Conservation (phyloP, 2,888 invertebrate genomes). For the Hymenopus coronatus region DNA sequence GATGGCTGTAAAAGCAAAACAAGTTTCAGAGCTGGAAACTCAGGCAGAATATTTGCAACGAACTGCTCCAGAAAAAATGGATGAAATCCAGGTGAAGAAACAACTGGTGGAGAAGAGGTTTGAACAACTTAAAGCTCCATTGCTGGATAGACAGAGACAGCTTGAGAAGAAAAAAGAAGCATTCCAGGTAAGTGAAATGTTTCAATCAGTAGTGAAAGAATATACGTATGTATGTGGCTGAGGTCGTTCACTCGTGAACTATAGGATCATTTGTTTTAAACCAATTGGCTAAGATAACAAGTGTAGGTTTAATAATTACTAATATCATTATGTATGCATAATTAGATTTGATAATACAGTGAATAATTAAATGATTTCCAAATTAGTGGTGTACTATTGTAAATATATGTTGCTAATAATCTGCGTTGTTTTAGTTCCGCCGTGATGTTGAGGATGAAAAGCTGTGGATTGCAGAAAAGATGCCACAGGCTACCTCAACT, state of each 20-base stretch:
- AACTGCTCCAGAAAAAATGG: constrained; percentile 93
- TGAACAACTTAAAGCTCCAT: constrained; percentile 89
- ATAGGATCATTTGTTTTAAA: too few relatives aligned
- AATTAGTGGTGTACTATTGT: neutral
- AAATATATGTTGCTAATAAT: neutral
- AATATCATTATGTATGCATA: too few relatives aligned
- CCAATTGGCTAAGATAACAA: too few relatives aligned
- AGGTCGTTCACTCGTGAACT: too few relatives aligned
- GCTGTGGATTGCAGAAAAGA: constrained; percentile 95
- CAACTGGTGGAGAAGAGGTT: constrained; percentile 91
- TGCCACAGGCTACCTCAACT: constrained; percentile 86
- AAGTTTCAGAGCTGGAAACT: constrained; percentile 90
- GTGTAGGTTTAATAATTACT: too few relatives aligned
- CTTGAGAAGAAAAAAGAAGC: constrained; percentile 98
- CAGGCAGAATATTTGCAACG: constrained; percentile 94
- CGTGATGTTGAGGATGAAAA: constrained; percentile 98
- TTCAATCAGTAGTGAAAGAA: too few relatives aligned
- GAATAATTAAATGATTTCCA: too few relatives aligned
- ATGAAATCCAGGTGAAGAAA: constrained; percentile 93
- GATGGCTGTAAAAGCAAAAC: constrained; percentile 93
- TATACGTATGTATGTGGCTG: too few relatives aligned
- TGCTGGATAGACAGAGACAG: constrained; percentile 82
- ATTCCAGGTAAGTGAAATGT: constrained; percentile 58
- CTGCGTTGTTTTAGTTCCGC: constrained; percentile 64
- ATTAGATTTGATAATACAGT: too few relatives aligned